Evolutionary conservation across 2,888 invertebrate genomes (phyloP).

Genomic region (Orthosia incerta): DNA sequence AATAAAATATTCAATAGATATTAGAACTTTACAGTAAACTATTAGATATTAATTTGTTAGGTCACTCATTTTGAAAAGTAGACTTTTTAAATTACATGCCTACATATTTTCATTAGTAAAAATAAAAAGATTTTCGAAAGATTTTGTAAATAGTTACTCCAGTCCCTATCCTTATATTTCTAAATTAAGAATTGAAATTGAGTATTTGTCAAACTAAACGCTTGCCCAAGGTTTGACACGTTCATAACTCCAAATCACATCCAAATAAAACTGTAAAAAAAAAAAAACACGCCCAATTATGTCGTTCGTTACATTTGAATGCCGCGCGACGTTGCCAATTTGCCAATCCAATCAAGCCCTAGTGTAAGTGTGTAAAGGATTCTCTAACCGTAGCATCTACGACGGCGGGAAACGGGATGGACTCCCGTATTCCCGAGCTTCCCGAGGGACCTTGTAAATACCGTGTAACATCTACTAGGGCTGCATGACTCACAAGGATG

Average conservation of each 20-base stretch:
- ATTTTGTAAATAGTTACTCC: too few species aligned
- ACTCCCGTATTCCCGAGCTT: slow-evolving; percentile 70
- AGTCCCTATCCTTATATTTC: too few species aligned
- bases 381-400: slow-evolving; percentile 62
- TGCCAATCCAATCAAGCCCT: neutral
- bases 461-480: slow-evolving; percentile 85
- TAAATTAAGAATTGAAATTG: too few species aligned
- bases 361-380: slow-evolving; percentile 25
- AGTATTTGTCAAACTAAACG: too few species aligned
- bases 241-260: too few species aligned
- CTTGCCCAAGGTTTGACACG: too few species aligned
- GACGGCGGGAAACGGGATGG: slow-evolving; percentile 33
- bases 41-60: neutral
- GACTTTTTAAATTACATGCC: neutral
- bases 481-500: slow-evolving; percentile 72
- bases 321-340: neutral
- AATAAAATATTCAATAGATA: neutral
- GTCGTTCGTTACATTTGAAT: neutral
- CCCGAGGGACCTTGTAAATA: slow-evolving; percentile 84
- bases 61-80: neutral
- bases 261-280: too few species aligned
- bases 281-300: too few species aligned
- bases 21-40: too few species aligned
- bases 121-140: neutral
- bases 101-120: too few species aligned